Conservation (phyloP, 2,797 vertebrate genomes). For the Darevskia mixta region DNA sequence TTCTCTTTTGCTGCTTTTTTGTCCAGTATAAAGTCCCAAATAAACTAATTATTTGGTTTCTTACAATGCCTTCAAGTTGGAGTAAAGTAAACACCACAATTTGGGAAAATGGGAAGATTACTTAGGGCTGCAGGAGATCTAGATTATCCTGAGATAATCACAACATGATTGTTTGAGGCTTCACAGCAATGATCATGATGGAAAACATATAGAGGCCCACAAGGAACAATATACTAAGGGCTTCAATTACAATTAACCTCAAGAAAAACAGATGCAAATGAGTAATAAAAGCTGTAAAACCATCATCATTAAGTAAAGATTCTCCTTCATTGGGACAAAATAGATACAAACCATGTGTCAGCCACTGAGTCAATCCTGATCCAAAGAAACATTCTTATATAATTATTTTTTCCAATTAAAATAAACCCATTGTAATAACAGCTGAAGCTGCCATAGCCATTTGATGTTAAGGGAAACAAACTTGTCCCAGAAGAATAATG, state of each 20-base stretch:
- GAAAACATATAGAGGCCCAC: background rate
- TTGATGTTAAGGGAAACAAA: slow-evolving; percentile 23
- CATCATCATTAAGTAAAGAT: slow-evolving; percentile 13
- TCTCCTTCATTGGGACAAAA: background rate
- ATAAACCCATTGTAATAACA: slow-evolving; percentile 25
- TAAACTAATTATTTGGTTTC: too few species aligned
- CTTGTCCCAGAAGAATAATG: slow-evolving; percentile 27
- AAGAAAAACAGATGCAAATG: slow-evolving; percentile 5
- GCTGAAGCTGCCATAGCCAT: background rate
- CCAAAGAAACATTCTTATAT: background rate
- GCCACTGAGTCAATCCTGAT: background rate
- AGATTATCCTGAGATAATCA: background rate
- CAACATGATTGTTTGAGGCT: background rate
- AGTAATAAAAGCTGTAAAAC: slow-evolving; percentile 11
- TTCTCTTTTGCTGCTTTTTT: too few species aligned
- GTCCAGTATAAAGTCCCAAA: too few species aligned
- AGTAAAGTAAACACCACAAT: background rate
- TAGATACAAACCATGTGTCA: slow-evolving; percentile 10
- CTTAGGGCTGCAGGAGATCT: background rate
- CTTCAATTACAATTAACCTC: slow-evolving; percentile 24
- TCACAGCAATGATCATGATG: slow-evolving; percentile 1
- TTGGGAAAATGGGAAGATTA: background rate
- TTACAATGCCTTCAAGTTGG: background rate
- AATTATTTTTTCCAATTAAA: slow-evolving; percentile 40
- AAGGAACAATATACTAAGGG: background rate